Evolutionary conservation across 2,797 vertebrate genomes (phyloP), one percentile per base, ranked within the genome.

Genomic region (Sebastes itinus): DNA sequence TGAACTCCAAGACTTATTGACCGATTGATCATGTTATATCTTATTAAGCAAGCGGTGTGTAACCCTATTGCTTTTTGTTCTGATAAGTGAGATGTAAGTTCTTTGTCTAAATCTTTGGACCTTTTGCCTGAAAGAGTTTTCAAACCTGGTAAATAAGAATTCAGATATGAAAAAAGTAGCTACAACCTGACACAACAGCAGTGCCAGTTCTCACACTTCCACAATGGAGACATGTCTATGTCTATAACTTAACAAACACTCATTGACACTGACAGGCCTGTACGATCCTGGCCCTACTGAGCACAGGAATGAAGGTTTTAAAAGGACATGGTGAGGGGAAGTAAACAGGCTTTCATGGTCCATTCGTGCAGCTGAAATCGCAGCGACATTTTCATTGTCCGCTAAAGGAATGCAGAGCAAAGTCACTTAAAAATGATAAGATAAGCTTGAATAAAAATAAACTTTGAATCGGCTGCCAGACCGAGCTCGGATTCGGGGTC

Each of bases 341-440:
- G 54, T 64, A 66, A 88, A 81, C 66, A 35, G 54, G 71, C 64
- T 84, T 64, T 79, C 69, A 63, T 56, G 75, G 60, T 81, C 72
- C 75, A 70, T 88, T 81, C 77, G 30, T 77, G 66, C 49, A 70
- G 86, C 70, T 27, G 25, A 75, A 79, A 64, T 75, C 78, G 46
- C 84, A 58, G 54, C 23, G 1, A 78, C 62, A 63, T 88, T 14
- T 81, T 77, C 73, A 71, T 78, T 38, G 65, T 56, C 72, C 46
- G 28, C 49, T 20, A 6, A 81, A 42, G 74, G 81, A 88, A 89
- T 82, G 84, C 70, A 83, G 73, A 87, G 89, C 77, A 88, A 75
- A 91, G 88, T 78, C 59, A 23, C 3, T 25, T 35, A 56, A 65
- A 79, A 67, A 52, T n/a, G 74, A 89, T 84, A 81, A 89, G 82